Conservation (phyloP, 1,140 invertebrate genomes). For the Apis mellifera region Amel_HAv3.1 CM009943.2:160501-161000, state of each 20-base stretch:
- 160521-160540: neutral
- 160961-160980: too few relatives aligned
- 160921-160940: too few relatives aligned
- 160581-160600: constrained; percentile 13
- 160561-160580: neutral
- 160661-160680: neutral
- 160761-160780: constrained; percentile 19
- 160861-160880: neutral
- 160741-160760: neutral
- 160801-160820: neutral
- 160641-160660: neutral
- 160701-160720: constrained; percentile 15
- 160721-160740: constrained; percentile 10
- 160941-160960: too few relatives aligned
- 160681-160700: constrained; percentile 34
- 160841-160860: neutral
- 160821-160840: neutral
- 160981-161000: too few relatives aligned
- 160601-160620: constrained; percentile 22
- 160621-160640: constrained; percentile 41
- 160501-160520: neutral
- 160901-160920: too few relatives aligned
- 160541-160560: constrained; percentile 20
- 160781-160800: neutral
- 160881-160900: too few relatives aligned